Percentiles rank a stretch among this genome's conserved stretches.
These are phyloP conservation scores for Herpetotheres cachinnans DNA, from an alignment of 2,113 vertebrate species.

Conservation along the genomic window DNA sequence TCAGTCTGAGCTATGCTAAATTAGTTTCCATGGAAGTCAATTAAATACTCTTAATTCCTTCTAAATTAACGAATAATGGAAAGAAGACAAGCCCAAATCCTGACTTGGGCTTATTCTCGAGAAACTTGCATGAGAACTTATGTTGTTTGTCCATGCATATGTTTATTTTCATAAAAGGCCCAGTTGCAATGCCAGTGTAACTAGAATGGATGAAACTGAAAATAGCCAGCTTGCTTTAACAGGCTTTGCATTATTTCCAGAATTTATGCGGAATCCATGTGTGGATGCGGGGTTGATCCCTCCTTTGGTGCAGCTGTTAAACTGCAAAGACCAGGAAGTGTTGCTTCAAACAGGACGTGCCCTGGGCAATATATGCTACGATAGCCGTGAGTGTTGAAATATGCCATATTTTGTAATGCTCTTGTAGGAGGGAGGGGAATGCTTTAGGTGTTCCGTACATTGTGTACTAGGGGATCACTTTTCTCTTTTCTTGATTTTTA, in stretches of 20 bases:
- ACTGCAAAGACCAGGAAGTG: constrained; percentile 92
- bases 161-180: neutral
- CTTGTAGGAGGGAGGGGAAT: neutral
- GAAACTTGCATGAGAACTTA: neutral
- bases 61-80: neutral
- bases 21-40: constrained; percentile 27
- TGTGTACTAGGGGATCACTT: neutral
- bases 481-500: neutral
- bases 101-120: neutral
- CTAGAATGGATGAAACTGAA: neutral
- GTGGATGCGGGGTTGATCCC: constrained; percentile 94
- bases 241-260: constrained; percentile 69
- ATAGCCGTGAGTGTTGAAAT: constrained; percentile 92
- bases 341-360: constrained; percentile 96
- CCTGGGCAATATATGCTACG: constrained; percentile 98
- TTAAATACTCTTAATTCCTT: constrained; percentile 37
- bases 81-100: neutral
- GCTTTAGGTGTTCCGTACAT: neutral
- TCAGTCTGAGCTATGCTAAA: neutral
- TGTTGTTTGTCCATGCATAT: neutral
- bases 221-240: neutral
- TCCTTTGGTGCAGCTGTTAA: constrained; percentile 90
- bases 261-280: constrained; percentile 93
- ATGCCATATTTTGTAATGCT: neutral
- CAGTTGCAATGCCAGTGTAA: neutral